Conservation (phyloP, 1,140 invertebrate species). For the Coelopa frigida region DNA sequence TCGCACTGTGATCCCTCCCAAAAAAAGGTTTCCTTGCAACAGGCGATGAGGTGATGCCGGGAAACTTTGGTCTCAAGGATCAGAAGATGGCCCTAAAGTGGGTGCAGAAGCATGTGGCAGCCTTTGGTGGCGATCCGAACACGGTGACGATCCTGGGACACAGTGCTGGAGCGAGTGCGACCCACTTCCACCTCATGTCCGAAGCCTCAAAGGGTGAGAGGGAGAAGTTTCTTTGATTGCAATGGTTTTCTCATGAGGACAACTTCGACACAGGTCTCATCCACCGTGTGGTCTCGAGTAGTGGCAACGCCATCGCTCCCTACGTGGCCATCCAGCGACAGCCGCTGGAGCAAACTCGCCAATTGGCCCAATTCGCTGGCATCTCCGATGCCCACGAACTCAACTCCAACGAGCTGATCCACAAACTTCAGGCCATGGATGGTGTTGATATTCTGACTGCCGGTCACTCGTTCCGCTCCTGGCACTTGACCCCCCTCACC, state of each 20-base stretch:
- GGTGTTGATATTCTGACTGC: conserved; percentile 24
- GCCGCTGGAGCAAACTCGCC: conserved; percentile 41
- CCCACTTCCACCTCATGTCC: conserved; percentile 38
- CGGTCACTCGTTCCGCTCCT: conserved; percentile 30
- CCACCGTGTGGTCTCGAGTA: conserved; percentile 48
- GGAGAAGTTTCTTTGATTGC: background rate
- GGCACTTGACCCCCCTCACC: conserved; percentile 30
- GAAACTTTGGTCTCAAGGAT: conserved; percentile 40
- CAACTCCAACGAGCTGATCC: conserved; percentile 18
- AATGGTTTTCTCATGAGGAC: background rate
- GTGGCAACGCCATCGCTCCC: conserved; percentile 51
- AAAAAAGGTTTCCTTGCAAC: conserved; percentile 21
- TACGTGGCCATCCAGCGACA: conserved; percentile 46
- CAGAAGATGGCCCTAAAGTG: conserved; percentile 31
- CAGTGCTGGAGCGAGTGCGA: conserved; percentile 54
- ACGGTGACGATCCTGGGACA: conserved; percentile 73
- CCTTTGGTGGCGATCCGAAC: conserved; percentile 65
- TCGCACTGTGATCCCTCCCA: no score
- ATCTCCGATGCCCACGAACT: conserved; percentile 16
- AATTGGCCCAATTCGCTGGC: conserved; percentile 19
- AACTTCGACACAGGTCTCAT: conserved; percentile 46
- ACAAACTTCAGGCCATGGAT: conserved; percentile 36
- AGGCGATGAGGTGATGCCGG: conserved; percentile 19
- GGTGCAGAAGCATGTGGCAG: conserved; percentile 25
- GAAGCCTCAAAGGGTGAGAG: conserved; percentile 26